Evolutionary conservation across 2,797 vertebrate species (phyloP).

Genomic region (Argyrosomus regius): DNA sequence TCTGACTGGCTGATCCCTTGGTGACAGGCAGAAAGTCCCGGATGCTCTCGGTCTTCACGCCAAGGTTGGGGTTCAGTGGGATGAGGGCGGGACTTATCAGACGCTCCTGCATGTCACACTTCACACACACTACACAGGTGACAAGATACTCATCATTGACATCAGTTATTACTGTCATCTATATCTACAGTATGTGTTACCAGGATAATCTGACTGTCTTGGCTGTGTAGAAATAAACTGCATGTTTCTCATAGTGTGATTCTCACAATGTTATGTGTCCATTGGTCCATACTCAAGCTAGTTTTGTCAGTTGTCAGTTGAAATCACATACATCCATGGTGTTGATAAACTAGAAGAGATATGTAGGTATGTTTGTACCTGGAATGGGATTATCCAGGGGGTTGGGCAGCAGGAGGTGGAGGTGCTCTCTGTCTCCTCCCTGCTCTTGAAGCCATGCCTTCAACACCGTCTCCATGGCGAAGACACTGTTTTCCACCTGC

Average conservation of each 20-base stretch:
- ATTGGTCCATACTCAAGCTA: not conserved
- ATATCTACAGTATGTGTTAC: not conserved
- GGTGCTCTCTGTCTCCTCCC: constrained; percentile 89
- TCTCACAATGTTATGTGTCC: not conserved
- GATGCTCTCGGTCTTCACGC: constrained; percentile 80
- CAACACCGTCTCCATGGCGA: constrained; percentile 90
- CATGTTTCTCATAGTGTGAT: not conserved
- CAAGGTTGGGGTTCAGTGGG: constrained; percentile 72
- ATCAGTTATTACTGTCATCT: not conserved
- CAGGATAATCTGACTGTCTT: not conserved
- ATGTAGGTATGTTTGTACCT: constrained; percentile 43
- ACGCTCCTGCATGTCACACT: constrained; percentile 94
- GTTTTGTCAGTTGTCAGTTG: not conserved
- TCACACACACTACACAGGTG: constrained; percentile 87
- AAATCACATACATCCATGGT: not conserved
- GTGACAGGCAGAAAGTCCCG: constrained; percentile 79
- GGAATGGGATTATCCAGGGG: constrained; percentile 55
- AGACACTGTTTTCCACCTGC: constrained; percentile 86
- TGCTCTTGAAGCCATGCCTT: constrained; percentile 94
- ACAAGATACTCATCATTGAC: not conserved
- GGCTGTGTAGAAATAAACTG: not conserved
- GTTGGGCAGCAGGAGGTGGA: constrained; percentile 91
- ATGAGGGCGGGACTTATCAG: constrained; percentile 91
- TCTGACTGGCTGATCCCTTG: constrained; percentile 80
- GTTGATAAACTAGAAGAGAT: not conserved